These are phyloP conservation scores for Eulacestoma nigropectus DNA, from an alignment of 2,113 vertebrate species.

Conservation along the genomic window DNA sequence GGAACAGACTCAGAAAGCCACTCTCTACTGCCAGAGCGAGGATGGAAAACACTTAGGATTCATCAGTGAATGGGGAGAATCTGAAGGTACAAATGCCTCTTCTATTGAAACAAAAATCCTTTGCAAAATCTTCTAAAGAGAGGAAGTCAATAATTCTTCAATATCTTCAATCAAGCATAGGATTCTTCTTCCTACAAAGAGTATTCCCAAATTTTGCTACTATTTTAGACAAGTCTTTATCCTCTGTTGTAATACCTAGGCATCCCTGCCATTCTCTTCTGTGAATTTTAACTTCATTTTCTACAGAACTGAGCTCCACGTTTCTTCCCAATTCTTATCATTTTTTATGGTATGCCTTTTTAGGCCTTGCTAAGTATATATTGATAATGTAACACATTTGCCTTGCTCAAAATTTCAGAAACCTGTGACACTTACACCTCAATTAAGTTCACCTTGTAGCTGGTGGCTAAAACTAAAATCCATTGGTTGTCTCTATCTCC, in stretches of 20 bases:
- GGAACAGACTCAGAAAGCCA: background rate
- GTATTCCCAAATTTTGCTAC: background rate
- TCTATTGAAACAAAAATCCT: background rate
- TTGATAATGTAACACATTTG: background rate
- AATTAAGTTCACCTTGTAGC: background rate
- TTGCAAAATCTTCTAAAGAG: background rate
- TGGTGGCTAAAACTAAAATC: background rate
- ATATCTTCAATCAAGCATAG: background rate
- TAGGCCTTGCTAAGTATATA: background rate
- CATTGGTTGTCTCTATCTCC: rapidly evolving
- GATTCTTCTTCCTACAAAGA: background rate
- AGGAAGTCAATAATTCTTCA: background rate
- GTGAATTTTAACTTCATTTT: background rate
- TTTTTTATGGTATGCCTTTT: background rate
- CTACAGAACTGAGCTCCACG: background rate
- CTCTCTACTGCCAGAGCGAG: background rate
- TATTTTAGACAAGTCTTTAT: background rate
- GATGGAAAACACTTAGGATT: background rate
- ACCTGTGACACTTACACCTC: background rate
- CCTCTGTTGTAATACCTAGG: background rate
- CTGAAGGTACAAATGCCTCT: background rate
- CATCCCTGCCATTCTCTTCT: background rate
- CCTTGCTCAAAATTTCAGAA: background rate
- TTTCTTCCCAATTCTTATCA: background rate
- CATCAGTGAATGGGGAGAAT: background rate